Percentiles rank a stretch among this genome's conserved stretches.
Evolutionary conservation across 1,140 invertebrate genomes (phyloP).

Genomic region (Lineus longissimus): DNA sequence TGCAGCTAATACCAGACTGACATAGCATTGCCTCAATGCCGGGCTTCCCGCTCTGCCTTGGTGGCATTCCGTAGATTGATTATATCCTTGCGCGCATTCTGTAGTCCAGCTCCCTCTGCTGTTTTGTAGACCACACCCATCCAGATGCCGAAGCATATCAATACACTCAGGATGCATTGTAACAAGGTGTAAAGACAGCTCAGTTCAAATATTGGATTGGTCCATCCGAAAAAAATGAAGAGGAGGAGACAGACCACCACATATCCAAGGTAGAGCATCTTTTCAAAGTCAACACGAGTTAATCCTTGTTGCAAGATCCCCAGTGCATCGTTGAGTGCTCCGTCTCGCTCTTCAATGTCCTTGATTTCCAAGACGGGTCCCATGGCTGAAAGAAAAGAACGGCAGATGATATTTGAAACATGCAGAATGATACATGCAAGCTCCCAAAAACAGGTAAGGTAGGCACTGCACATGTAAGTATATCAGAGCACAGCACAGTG

Average conservation of each 20-base stretch:
- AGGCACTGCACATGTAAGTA: neutral
- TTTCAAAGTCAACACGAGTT: constrained; percentile 22
- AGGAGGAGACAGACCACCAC: constrained; percentile 25
- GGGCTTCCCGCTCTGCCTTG: no score
- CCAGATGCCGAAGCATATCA: constrained; percentile 49
- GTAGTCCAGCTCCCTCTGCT: constrained; percentile 51
- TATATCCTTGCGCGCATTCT: constrained; percentile 46
- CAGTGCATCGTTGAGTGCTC: constrained; percentile 10
- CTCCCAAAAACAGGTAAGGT: neutral
- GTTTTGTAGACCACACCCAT: constrained; percentile 46
- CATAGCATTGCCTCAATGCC: no score
- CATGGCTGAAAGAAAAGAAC: neutral
- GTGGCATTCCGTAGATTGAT: constrained; percentile 9
- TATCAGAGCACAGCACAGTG: no score
- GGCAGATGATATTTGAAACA: neutral
- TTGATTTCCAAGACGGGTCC: neutral
- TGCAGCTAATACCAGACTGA: no score
- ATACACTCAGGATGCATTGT: constrained; percentile 40
- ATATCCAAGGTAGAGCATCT: constrained; percentile 22
- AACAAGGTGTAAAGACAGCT: constrained; percentile 25
- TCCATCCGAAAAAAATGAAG: constrained; percentile 16
- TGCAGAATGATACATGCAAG: neutral
- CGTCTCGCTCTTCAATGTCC: neutral
- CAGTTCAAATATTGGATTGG: constrained; percentile 24
- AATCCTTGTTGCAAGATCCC: constrained; percentile 26